Base-by-base conservation (phyloP, 2,113 vertebrate genomes). In the Oncorhynchus keta region DNA sequence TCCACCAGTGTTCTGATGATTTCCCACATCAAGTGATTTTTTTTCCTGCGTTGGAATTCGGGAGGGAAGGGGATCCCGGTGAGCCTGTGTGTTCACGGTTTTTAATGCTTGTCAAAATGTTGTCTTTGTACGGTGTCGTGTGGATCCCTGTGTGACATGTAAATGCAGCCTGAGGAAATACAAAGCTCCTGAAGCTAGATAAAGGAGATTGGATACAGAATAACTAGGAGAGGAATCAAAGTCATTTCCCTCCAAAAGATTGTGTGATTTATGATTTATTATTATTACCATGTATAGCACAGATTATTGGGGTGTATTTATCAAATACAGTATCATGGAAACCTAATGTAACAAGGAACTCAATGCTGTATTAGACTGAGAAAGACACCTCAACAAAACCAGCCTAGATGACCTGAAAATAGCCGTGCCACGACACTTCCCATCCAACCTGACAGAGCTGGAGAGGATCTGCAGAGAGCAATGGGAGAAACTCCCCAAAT, bases 81-180 rank as follows among this genome's bases (percentile, higher is more conserved):
- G 51, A 55, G 51, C 51, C 51, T 76, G 39, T 82, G 83, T 84
- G 55, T 55, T 71, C 83, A 83, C 73, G 59, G 35, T 67, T 83
- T 77, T 81, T 79, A 83, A 22, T 0, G 62, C 71, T 85, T 45
- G 82, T 86, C 83, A 51, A 81, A 84, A 83, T 80, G 90, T 89
- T 91, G 85, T 90, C 86, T 89, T 77, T 81, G 82, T 87, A 87
- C 88, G 82, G 81, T 4, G 76, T 68, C 70, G 28, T 81, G 89
- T 91, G 85, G 79, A 89, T 91, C 86, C 88, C 77, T 90, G 91
- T 90, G 14, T 16, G 49, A 2, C 49, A 55, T 55, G 3, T 18
- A 55, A 55, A 18, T 18, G 51, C 90, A 87, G 85, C 86, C 88
- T 86, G 84, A 89, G 76, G 88, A 87, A 91, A 90, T 83, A 75